Evolutionary conservation across 2,797 vertebrate genomes (phyloP), one percentile per base, ranked within the genome.

Genomic region (Amphiprion clarkii): DNA sequence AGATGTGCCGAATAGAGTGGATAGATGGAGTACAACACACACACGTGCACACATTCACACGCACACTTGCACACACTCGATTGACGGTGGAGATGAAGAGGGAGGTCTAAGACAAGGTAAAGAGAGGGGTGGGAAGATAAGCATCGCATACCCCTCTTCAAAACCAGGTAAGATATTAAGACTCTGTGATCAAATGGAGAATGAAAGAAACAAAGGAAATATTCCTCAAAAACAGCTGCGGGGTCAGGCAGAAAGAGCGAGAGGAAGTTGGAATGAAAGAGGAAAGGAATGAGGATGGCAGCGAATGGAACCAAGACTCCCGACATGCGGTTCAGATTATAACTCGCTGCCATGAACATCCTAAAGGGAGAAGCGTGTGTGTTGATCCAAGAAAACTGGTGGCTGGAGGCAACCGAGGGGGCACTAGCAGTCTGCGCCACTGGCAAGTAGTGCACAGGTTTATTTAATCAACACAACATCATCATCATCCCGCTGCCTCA

Each of bases 1-100:
- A 96, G 95, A 96, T 96, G 95, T 95, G 90, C 65, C 46, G 82
- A 86, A 76, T 60, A 71, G 84, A 85, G 74, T 79, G 82, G 79
- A 88, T 53, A 63, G 53, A 82, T 46, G 61, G 19, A 73, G 56
- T 69, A 58, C 82, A 86, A 87, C 74, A 77, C 67, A 83, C 65
- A 82, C 76, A 84, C 42, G 14, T 77, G 76, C 78, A 56, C 76
- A 75, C 33, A 66, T 60, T 75, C 82, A 85, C 71, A 80, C 44
- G 68, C 71, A 76, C 83, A 84, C 67, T 71, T 76, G 17, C 21
- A 13, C 60, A 6, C 52, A 67, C 40, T 56, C 27, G 19, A 27
- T 71, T 57, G 63, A 49, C 67, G 16, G 27, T 31, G 67, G 31
- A 73, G 69, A 78, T 73, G 69, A 69, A 59, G 46, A 62, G n/a